These are phyloP conservation scores for Hylaea fasciaria DNA, from an alignment of 2,888 invertebrate genomes.

Conservation along the genomic window DNA sequence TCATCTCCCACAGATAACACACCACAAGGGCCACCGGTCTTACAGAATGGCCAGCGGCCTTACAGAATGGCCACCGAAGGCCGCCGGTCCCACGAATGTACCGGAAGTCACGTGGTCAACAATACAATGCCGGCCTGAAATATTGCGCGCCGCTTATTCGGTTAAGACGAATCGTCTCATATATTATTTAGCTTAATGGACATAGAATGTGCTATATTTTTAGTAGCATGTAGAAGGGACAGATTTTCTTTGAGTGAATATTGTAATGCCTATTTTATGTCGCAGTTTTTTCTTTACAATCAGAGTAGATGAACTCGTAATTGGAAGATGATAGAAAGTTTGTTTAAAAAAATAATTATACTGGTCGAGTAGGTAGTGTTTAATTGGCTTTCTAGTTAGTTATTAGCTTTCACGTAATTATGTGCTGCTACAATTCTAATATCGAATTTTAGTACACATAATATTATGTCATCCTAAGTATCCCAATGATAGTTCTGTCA, in stretches of 20 bases:
- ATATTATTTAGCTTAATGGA: conserved; percentile 74
- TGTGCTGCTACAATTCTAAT: too few relatives aligned
- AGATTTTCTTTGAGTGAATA: conserved; percentile 3
- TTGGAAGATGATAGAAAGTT: too few relatives aligned
- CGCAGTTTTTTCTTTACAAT: too few relatives aligned
- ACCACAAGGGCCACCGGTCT: conserved; percentile 39
- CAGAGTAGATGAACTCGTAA: too few relatives aligned
- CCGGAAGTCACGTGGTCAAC: conserved; percentile 67
- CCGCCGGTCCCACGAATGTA: conserved; percentile 20
- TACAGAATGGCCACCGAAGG: neutral
- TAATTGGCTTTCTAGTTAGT: too few relatives aligned
- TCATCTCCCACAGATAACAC: conserved; percentile 34
- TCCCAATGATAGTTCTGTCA: too few relatives aligned
- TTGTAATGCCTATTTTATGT: conserved; percentile 1
- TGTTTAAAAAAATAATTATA: too few relatives aligned
- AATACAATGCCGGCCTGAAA: conserved; percentile 64
- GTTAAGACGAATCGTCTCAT: conserved; percentile 77
- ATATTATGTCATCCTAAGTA: too few relatives aligned
- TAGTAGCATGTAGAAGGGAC: conserved; percentile 40
- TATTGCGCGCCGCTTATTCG: conserved; percentile 73
- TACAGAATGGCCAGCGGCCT: conserved; percentile 28
- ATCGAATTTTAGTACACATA: too few relatives aligned
- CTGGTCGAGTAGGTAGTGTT: too few relatives aligned
- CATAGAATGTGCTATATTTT: conserved; percentile 57
- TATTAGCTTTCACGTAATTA: too few relatives aligned